Evolutionary conservation across 1,140 invertebrate species (phyloP), one percentile per base, ranked within the genome.

Genomic region (Pentalonia nigronervosa): DNA sequence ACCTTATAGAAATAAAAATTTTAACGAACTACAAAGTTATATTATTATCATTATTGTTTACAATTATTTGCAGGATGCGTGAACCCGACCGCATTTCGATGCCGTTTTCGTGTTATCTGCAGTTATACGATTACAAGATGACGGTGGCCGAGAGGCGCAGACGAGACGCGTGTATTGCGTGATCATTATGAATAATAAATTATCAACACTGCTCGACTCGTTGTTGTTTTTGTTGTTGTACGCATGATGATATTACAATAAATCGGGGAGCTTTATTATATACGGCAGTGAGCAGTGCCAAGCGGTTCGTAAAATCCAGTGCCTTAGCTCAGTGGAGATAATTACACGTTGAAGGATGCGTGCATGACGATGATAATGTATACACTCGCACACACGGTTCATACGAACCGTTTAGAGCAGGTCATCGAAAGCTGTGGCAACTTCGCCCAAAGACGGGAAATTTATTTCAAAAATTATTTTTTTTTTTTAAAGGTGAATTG

Each of bases 61-160:
- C 30, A n/a, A 76, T 76, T 76, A 76, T 76, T 60, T 23, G 30
- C 60, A 11, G 30, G 0, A 1, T 3, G 30, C 30, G 60, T 30
- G 14, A 76, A 76, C 84, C 47, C 50, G 48, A 89, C 88, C 48
- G 88, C 88, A 89, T 89, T 89, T 50, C 88, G 23, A 56, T 41
- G 50, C 50, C 50, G 88, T 56, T 36, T 56, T 53, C 88, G 88
- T 36, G 48, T 50, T 89, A n/a, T 11, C 60, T 76, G 60, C 60
- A 76, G 60, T 76, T n/a, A 9, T 67, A 67, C 60, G 30, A 76
- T 76, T 76, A 30, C 30, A 76, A 53, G n/a, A 53, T 30, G 11
- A 2, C 60, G 14, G 14, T n/a, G 4, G 60, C 30, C 0, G n/a
- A 76, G 14, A 76, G 30, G 60, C 60, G 20, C 60, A 76, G 17